Evolutionary conservation across 2,888 invertebrate genomes (phyloP), one percentile per base, ranked within the genome.

Genomic region (Agrenia bidenticulata): DNA sequence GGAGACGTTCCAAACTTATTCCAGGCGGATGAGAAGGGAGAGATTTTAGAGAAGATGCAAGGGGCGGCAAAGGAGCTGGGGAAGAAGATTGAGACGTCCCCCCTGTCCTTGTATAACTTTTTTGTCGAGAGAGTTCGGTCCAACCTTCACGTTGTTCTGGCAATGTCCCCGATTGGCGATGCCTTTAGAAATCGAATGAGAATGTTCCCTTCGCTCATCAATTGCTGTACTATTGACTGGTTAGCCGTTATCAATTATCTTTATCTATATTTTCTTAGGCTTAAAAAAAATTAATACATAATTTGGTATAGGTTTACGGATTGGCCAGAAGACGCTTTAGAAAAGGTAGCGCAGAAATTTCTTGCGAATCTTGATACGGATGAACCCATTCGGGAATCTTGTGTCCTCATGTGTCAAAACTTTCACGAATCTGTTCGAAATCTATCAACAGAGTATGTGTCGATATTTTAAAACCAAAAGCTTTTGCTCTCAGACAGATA

Each of bases 211-310:
- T 88, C 94, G 0, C 85, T 96, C 23, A 92, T 95, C 66, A 96
- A 94, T 79, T 95, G 94, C 79, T 95, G 95, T 78, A 95, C 94
- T 1, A 94, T 95, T 70, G 94, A 95, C 80, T 95, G 95, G 95
- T 92, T 95, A 80, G 93, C 15, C 9, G 19, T 21, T 21, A 51
- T 19, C 21, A 21, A 21, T 19, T 50, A n/a, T 39, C n/a, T n/a
- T n/a, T n/a, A 39, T 9, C 9, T 9, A 39, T 39, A 39, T 39
- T 39, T 39, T 39, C 9, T 11, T 11, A 39, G 9, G 9, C 39
- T 39, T 11, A 4, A 7, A n/a, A 27, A 53, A 49, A 4, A 49
- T 19, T 55, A n/a, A 39, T 4, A 56, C n/a, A n/a, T 26, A 23
- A 37, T 39, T 26, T 37, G 19, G 26, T n/a, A 37, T 41, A 42